Evolutionary conservation across 1,140 invertebrate genomes (phyloP), one percentile per base, ranked within the genome.

Genomic region (Hyposmocoma kahamanoa): DNA sequence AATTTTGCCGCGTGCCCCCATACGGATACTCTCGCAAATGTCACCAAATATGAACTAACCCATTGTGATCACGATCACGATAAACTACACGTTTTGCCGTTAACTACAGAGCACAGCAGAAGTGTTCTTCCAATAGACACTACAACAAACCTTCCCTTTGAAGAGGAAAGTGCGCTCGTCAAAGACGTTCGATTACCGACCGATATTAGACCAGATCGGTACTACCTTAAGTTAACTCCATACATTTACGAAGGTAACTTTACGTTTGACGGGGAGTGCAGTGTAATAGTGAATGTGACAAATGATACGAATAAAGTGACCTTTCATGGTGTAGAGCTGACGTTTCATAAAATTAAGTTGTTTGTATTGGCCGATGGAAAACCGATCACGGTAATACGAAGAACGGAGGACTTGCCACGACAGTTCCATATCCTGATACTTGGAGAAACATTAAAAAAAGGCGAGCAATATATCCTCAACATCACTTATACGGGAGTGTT

Each of bases 361-460:
- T 72, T 68, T 22, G 52, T 57, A 5, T 74, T 76, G 24, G 67
- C 64, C 49, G 70, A 78, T 45, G 71, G 67, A 42, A 56, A 50
- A 47, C 44, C 52, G 38, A 61, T 73, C 39, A 66, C 61, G 56
- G 84, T 71, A 68, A 30, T 67, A 3, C 74, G 55, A 72, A 81
- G 83, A 61, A 79, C 53, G 41, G 90, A 90, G 70, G 92, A 93
- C 72, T 89, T 88, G 21, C 86, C 89, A 3, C 87, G 90, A 32
- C 90, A 97, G 69, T 96, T 96, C 72, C 89, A 94, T 50, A 90
- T 93, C 19, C 85, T 97, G 18, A 80, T 89, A 42, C 74, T 94
- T 20, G 79, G 85, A 8, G 84, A 90, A 17, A 64, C 84, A 15
- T 72, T 96, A 21, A 72, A 84, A 32, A 76, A 72, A 1, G 92